These are phyloP conservation scores for Phyllostomus hastatus DNA, from an alignment of 2,113 vertebrate genomes.

Conservation along the genomic window DNA sequence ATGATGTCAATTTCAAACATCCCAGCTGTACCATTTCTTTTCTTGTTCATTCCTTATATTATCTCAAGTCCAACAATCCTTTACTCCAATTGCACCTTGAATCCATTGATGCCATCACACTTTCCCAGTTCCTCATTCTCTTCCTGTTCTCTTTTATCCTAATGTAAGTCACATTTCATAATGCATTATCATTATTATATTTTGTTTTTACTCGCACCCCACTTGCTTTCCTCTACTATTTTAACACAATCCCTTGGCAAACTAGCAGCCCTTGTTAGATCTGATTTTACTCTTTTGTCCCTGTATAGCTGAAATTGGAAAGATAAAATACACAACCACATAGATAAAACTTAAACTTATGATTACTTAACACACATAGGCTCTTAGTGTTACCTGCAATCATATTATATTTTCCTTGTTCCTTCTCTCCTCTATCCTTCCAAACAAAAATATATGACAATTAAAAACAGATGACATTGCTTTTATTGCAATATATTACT, in stretches of 20 bases:
- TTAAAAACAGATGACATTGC: not conserved
- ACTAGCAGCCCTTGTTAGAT: not conserved
- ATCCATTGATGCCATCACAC: not conserved
- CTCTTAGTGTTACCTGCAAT: not conserved
- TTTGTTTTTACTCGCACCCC: not conserved
- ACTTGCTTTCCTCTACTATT: not conserved
- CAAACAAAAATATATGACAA: not conserved
- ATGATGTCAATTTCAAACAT: not conserved
- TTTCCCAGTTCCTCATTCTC: not conserved
- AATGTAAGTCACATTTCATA: not conserved
- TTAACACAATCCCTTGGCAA: not conserved
- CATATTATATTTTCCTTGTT: not conserved
- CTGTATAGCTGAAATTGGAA: not conserved
- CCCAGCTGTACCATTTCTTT: not conserved
- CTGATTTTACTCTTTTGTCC: not conserved
- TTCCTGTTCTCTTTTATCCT: not conserved
- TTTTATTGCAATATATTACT: constrained; percentile 10
- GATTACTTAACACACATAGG: not conserved
- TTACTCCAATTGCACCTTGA: not conserved
- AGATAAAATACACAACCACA: not conserved
- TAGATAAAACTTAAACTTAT: not conserved
- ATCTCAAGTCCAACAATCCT: not conserved
- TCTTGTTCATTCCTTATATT: not conserved
- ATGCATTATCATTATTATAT: not conserved
- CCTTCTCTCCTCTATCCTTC: not conserved